These are phyloP conservation scores for Hemaris fuciformis DNA, from an alignment of 2,888 invertebrate genomes.

Conservation along the genomic window DNA sequence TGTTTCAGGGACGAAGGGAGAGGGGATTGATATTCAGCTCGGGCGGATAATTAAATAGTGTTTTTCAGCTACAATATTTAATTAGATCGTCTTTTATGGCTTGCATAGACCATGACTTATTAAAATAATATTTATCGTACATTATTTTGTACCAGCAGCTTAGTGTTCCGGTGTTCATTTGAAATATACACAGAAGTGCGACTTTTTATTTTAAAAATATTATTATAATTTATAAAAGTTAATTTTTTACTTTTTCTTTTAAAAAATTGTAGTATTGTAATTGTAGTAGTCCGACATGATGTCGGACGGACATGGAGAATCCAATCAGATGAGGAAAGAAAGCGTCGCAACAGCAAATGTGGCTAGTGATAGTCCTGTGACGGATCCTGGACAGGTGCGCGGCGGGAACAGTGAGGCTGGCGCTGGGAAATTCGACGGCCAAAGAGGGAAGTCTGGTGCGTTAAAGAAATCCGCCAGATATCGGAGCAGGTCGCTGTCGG, in stretches of 20 bases:
- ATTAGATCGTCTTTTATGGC: constrained; percentile 44
- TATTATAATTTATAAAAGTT: constrained; percentile 2
- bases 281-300: too few relatives aligned
- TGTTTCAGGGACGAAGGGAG: constrained; percentile 48
- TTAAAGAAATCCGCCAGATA: constrained; percentile 93
- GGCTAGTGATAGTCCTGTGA: constrained; percentile 87
- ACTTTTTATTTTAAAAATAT: constrained; percentile 28
- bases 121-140: constrained; percentile 25
- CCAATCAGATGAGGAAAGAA: constrained; percentile 64
- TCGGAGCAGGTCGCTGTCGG: constrained; percentile 94
- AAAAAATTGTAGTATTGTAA: constrained; percentile 19
- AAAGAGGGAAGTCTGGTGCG: constrained; percentile 84
- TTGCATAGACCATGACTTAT: constrained; percentile 31
- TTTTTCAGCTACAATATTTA: constrained; percentile 52
- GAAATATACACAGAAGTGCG: constrained; percentile 16
- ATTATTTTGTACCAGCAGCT: constrained; percentile 30
- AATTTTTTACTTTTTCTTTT: neutral
- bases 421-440: constrained; percentile 71
- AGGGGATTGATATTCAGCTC: constrained; percentile 50
- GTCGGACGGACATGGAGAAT: constrained; percentile 70
- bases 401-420: constrained; percentile 62
- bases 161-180: constrained; percentile 17
- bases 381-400: constrained; percentile 86
- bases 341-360: constrained; percentile 72
- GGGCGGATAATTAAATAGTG: constrained; percentile 50